Evolutionary conservation across 2,888 invertebrate genomes (phyloP).

Genomic region (Chamaedrilus cognettii): DNA sequence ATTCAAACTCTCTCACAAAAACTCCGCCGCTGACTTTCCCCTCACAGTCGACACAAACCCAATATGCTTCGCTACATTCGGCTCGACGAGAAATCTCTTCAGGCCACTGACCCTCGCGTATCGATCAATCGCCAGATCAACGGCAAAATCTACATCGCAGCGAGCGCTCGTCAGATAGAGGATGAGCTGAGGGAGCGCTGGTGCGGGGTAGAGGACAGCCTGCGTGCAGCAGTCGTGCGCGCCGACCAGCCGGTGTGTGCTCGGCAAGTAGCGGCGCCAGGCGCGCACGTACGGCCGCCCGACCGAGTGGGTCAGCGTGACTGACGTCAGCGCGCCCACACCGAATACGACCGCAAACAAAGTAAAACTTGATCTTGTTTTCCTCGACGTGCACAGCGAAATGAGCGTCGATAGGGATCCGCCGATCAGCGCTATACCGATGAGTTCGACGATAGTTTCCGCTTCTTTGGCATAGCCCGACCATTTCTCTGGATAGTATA

Average conservation of each 20-base stretch:
- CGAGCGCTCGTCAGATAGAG: constrained; percentile 1
- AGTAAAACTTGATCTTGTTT: too few relatives aligned
- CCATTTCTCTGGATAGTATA: constrained; percentile 41
- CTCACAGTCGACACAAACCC: constrained; percentile 21
- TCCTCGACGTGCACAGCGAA: background rate
- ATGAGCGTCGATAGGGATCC: constrained; percentile 7
- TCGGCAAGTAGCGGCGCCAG: constrained; percentile 5
- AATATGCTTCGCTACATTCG: constrained; percentile 20
- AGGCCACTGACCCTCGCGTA: constrained; percentile 5
- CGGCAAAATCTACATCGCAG: constrained; percentile 5
- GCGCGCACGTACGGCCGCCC: constrained; percentile 17
- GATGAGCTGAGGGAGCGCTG: constrained; percentile 1
- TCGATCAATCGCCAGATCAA: constrained; percentile 19
- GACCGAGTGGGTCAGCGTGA: too few relatives aligned
- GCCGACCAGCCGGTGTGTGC: constrained; percentile 3
- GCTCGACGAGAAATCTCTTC: constrained; percentile 21
- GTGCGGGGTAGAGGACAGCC: constrained; percentile 16
- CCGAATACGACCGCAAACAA: too few relatives aligned
- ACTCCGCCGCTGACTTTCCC: constrained; percentile 14
- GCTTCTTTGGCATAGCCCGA: constrained; percentile 31
- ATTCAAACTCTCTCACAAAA: too few relatives aligned
- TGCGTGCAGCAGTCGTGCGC: constrained; percentile 25
- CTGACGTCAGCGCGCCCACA: too few relatives aligned
- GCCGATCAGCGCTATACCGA: constrained; percentile 17
- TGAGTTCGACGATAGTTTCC: constrained; percentile 11